These are phyloP conservation scores for Onthophagus taurus DNA, from an alignment of 1,140 invertebrate genomes.

Conservation along the genomic window DNA sequence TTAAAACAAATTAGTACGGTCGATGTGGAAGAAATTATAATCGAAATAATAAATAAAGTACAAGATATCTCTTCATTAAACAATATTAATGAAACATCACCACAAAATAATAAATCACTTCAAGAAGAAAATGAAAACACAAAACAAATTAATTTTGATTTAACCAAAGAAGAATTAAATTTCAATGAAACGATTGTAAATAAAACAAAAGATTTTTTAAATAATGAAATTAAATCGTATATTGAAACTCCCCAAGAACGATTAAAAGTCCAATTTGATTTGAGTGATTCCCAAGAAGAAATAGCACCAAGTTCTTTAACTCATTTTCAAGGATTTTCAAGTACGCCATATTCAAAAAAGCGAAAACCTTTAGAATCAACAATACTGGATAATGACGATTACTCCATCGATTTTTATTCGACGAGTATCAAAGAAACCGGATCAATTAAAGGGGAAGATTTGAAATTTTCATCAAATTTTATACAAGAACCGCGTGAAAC, in stretches of 20 bases:
- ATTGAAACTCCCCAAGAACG: too few relatives aligned
- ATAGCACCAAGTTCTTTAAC: slow-evolving; percentile 26
- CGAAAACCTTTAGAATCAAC: slow-evolving; percentile 11
- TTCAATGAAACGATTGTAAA: neutral
- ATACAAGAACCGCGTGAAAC: slow-evolving; percentile 18
- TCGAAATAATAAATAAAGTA: neutral
- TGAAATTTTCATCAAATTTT: slow-evolving; percentile 44
- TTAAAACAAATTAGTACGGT: too few relatives aligned
- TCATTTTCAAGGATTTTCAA: slow-evolving; percentile 19
- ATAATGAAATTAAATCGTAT: slow-evolving; percentile 10
- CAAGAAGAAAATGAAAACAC: neutral
- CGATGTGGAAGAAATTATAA: too few relatives aligned
- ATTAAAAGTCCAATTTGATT: slow-evolving; percentile 25
- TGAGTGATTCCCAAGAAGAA: slow-evolving; percentile 27
- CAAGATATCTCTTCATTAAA: neutral
- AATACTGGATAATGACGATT: slow-evolving; percentile 11
- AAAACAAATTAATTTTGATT: neutral
- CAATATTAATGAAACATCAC: neutral
- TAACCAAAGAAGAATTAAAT: neutral
- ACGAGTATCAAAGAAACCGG: slow-evolving; percentile 1
- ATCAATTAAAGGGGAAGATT: slow-evolving; percentile 37
- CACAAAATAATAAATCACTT: neutral
- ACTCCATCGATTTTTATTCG: slow-evolving; percentile 10
- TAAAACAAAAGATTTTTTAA: neutral
- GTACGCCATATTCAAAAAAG: slow-evolving; percentile 25